Evolutionary conservation across 2,797 vertebrate species (phyloP).

Genomic region (Dryobates pubescens): DNA sequence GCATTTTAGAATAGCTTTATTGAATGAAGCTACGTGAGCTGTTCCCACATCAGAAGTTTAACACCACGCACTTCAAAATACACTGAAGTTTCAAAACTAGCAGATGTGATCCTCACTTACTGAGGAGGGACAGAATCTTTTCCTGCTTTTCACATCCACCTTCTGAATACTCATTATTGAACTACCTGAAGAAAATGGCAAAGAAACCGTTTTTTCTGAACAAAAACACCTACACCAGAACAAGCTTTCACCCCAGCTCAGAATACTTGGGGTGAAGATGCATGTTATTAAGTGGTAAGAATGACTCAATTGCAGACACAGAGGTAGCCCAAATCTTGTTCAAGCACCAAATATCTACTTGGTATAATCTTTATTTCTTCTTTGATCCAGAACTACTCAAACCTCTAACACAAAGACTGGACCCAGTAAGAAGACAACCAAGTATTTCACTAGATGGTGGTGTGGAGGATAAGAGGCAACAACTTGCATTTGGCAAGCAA

Average conservation of each 20-base stretch:
- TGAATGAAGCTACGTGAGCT: slow-evolving; percentile 9
- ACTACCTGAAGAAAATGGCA: background rate
- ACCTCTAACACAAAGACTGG: background rate
- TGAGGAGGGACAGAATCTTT: background rate
- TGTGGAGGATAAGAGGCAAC: background rate
- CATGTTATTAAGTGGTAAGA: background rate
- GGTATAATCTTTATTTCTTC: background rate
- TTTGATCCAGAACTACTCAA: background rate
- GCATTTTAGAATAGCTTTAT: slow-evolving; percentile 22
- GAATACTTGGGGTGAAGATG: background rate
- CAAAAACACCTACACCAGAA: background rate
- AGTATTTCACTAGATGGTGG: background rate
- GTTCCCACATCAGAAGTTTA: background rate
- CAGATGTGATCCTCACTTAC: background rate
- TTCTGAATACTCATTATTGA: background rate
- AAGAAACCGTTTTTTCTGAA: background rate
- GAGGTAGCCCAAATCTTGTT: accelerated
- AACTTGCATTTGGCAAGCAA: background rate
- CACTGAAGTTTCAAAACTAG: background rate
- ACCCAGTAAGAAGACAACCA: background rate
- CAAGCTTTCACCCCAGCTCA: background rate
- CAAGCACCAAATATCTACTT: background rate
- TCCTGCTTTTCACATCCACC: background rate
- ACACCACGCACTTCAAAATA: background rate
- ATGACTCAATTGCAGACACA: background rate